Evolutionary conservation across 2,113 vertebrate species (phyloP), one percentile per base, ranked within the genome.

Genomic region (Cinclus cinclus): DNA sequence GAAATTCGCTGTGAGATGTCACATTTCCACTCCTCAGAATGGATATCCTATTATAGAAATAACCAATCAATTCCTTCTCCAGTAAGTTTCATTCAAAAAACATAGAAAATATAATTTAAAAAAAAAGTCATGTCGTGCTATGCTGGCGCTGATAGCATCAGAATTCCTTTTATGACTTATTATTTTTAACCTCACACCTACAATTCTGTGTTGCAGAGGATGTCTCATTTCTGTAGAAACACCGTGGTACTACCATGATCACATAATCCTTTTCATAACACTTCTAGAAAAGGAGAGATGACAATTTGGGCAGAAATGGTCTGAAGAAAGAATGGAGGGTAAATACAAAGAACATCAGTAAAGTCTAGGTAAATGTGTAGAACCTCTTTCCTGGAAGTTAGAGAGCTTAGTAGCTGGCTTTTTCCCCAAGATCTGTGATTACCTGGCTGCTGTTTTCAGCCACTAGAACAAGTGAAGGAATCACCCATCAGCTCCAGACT

Each of bases 131-230:
- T 1, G 2, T 59, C 7, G 74, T 25, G 22, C 17, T 70, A 16
- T 25, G 14, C 15, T 39, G 33, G 3, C 21, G 59, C 28, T 65
- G 63, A 9, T 24, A 58, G 13, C 18, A 31, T 64, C 15, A 68
- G 15, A 50, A 63, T 55, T 76, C 11, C 5, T 9, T 24, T 63
- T 74, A 71, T 77, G 70, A 44, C 16, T 65, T 37, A 62, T 6
- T 27, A 37, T n/a, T 33, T 63, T 78, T 22, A 70, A 44, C n/a
- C 7, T 89, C 56, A 68, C 11, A 71, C 1, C 8, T 31, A 37
- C 0, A 0, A 63, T 33, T 83, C 49, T 73, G 50, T 80, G 18
- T 65, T 76, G 37, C 35, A 35, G 37, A 3, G 1, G 1, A 19
- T 59, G 14, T 41, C 18, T 31, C 31, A 41, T 58, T 89, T 20